Base-by-base conservation (phyloP, 1,140 invertebrate species). In the Ooceraea biroi region DNA sequence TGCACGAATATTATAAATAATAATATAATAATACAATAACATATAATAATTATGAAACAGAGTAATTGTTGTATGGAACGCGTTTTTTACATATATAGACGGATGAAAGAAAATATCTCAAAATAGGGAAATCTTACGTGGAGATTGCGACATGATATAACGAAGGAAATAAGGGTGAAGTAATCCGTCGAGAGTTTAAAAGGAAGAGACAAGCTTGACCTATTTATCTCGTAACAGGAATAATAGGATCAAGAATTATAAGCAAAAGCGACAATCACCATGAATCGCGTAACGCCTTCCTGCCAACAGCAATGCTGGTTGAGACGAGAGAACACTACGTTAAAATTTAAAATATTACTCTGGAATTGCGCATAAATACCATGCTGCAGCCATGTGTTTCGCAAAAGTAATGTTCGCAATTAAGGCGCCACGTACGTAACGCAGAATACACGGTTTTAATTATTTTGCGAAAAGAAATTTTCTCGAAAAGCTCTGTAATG, bases 141-240 rank as follows among this genome's bases (percentile, higher is more conserved):
- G 7, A 57, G 63, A 55, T 27, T 52, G 7, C 50, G 17, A 48
- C 44, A 8, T n/a, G 5, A 8, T 5, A 41, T 58, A 48, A 19
- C 19, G 52, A 63, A 71, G 50, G 7, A 58, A 71, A 69, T 55
- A 61, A 52, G 25, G 46, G 25, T 69, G 17, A 80, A 80, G 22
- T 7, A 66, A 0, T 8, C n/a, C n/a, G 84, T 50, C 68, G 52
- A 50, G 73, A 60, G n/a, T 69, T 71, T 36, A 65, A 83, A 41
- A 60, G 61, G 52, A 68, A 78, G 52, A 68, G 73, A 85, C 72
- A 86, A 90, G 85, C 74, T 89, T 90, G 86, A 91, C 82, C 86
- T 86, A 86, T 88, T 91, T 91, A 89, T 86, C 74, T 85, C 83
- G 82, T 83, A 90, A 89, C 83, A 91, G n/a, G 61, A 85, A 88